Evolutionary conservation across 2,888 invertebrate genomes (phyloP).

Genomic region (Acrobeloides nanus): DNA sequence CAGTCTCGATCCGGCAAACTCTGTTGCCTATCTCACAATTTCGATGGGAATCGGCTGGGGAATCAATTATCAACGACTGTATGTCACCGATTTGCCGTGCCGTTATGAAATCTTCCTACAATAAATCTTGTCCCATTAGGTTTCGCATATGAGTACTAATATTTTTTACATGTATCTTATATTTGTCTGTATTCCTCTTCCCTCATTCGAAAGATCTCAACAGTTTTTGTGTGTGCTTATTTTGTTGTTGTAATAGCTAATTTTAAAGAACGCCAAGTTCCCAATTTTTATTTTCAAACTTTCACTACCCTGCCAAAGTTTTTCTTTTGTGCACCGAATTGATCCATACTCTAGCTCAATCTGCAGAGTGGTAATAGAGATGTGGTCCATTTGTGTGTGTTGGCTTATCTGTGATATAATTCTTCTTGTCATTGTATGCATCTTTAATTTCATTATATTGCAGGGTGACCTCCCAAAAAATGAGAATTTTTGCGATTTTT

Average conservation of each 20-base stretch:
- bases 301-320: too few species aligned
- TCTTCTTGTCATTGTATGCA: too few species aligned
- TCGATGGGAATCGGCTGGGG: constrained; percentile 49
- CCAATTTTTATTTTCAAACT: too few species aligned
- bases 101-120: constrained; percentile 44
- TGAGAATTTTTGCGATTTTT: too few species aligned
- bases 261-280: background rate
- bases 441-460: too few species aligned
- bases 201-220: background rate
- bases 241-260: background rate
- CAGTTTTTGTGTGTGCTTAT: background rate
- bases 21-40: constrained; percentile 32
- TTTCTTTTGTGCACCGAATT: too few species aligned
- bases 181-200: background rate
- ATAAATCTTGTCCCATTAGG: constrained; percentile 9
- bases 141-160: constrained; percentile 1
- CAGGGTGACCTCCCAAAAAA: too few species aligned
- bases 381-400: too few species aligned
- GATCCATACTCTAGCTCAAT: too few species aligned
- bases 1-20: background rate
- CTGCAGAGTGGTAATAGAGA: too few species aligned
- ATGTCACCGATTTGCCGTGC: constrained; percentile 45
- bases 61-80: constrained; percentile 42
- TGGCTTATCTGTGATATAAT: too few species aligned
- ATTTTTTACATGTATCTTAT: constrained; percentile 1